Percentiles rank a stretch among this genome's conserved stretches.
Conservation (phyloP, 2,113 vertebrate genomes). For the Rallus limicola region DNA sequence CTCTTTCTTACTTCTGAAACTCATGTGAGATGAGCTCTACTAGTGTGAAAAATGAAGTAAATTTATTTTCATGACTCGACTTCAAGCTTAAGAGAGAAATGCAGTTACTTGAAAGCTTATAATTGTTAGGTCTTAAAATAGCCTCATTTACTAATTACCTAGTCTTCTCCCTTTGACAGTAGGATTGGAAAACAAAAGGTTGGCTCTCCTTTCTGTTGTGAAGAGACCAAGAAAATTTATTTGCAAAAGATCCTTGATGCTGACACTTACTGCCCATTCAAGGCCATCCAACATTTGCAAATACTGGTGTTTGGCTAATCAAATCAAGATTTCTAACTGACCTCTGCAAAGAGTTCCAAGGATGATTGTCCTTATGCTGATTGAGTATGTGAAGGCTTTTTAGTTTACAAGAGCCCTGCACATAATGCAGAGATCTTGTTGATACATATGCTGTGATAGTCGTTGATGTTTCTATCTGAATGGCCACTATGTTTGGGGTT, state of each 20-base stretch:
- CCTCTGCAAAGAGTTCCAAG: background rate
- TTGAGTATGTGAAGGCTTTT: background rate
- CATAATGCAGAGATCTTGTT: background rate
- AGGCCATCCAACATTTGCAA: background rate
- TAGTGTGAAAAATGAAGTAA: background rate
- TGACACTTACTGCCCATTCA: background rate
- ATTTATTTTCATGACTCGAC: background rate
- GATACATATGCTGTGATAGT: accelerated
- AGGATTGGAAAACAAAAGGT: background rate
- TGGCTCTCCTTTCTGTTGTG: background rate
- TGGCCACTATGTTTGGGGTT: background rate
- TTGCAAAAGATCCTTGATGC: background rate
- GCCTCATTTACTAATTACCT: background rate
- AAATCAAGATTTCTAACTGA: background rate
- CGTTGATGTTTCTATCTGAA: background rate
- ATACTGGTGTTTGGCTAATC: background rate
- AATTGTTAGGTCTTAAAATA: background rate
- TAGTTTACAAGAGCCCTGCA: background rate
- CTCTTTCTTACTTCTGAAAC: background rate
- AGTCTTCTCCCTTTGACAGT: background rate
- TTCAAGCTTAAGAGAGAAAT: background rate
- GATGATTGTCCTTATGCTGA: accelerated
- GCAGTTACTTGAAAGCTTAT: background rate
- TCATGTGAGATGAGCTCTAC: background rate
- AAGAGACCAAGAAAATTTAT: background rate